Conservation (phyloP, 2,888 invertebrate genomes). For the Zonitis immaculata region DNA sequence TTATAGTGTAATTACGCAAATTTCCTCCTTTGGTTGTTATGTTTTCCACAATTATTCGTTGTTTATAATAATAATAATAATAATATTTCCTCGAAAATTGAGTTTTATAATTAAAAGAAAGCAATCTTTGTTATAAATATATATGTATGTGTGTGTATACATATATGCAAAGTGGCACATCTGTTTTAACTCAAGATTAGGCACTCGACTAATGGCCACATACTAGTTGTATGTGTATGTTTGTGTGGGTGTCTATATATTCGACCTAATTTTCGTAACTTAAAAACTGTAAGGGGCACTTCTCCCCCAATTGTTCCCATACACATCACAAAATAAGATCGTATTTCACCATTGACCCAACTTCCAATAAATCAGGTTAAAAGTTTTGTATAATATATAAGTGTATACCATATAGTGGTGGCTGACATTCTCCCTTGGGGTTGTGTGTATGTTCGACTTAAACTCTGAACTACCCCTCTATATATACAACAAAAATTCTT, state of each 20-base stretch:
- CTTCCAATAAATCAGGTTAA: slow-evolving; percentile 41
- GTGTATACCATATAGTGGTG: too few relatives aligned
- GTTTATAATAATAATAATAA: too few relatives aligned
- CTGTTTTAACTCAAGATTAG: slow-evolving; percentile 40
- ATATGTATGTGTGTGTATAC: too few relatives aligned
- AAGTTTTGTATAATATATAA: slow-evolving; percentile 26
- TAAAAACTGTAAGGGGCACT: slow-evolving; percentile 27
- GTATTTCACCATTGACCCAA: slow-evolving; percentile 43
- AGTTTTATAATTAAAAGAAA: slow-evolving; percentile 14
- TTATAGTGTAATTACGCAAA: neutral
- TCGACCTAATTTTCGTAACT: slow-evolving; percentile 36
- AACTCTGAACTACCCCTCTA: neutral
- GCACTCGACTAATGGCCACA: slow-evolving; percentile 20
- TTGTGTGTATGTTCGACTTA: neutral
- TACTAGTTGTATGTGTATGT: slow-evolving; percentile 26
- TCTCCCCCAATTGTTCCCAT: slow-evolving; percentile 33
- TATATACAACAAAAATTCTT: neutral
- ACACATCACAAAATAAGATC: slow-evolving; percentile 27
- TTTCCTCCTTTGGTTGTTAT: neutral
- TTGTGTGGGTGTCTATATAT: slow-evolving; percentile 21
- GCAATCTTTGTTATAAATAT: slow-evolving; percentile 35
- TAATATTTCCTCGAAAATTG: neutral
- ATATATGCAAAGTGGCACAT: slow-evolving; percentile 38
- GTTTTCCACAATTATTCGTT: neutral
- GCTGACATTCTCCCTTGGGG: neutral